Conservation (phyloP, 2,797 vertebrate genomes). For the Nothura maculosa region DNA sequence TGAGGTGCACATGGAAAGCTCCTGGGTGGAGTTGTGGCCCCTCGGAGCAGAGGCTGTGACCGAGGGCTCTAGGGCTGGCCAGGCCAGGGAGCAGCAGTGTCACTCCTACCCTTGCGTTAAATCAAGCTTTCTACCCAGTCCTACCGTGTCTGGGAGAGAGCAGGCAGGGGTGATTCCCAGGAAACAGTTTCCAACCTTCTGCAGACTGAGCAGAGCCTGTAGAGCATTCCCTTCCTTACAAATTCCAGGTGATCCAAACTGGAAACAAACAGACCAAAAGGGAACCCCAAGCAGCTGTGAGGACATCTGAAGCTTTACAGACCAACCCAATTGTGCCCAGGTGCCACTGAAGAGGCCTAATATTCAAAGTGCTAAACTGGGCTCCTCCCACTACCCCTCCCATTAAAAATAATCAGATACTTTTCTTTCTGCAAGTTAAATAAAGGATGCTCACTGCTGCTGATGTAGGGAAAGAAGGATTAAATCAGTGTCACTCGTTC, state of each 20-base stretch:
- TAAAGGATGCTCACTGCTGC: not conserved
- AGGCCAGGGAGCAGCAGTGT: fast-evolving
- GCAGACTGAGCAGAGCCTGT: not conserved
- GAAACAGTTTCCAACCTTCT: not conserved
- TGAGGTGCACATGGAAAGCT: not conserved
- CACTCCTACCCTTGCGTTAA: fast-evolving
- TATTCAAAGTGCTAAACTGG: fast-evolving
- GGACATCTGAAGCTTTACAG: not conserved
- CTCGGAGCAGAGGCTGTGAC: not conserved
- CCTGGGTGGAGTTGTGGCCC: not conserved
- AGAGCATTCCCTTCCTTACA: not conserved
- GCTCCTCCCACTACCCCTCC: too few species aligned
- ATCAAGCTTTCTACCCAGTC: not conserved
- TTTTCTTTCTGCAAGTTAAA: not conserved
- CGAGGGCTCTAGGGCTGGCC: fast-evolving
- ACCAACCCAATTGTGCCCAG: not conserved
- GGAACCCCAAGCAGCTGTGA: not conserved
- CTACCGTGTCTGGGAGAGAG: not conserved
- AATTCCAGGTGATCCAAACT: not conserved
- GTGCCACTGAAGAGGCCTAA: not conserved
- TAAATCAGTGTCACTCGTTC: not conserved
- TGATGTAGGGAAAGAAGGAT: not conserved
- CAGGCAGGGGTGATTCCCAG: not conserved
- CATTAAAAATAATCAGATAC: not conserved
- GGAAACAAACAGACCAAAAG: not conserved